Evolutionary conservation across 2,113 vertebrate species (phyloP).

Genomic region (Heterotis niloticus): DNA sequence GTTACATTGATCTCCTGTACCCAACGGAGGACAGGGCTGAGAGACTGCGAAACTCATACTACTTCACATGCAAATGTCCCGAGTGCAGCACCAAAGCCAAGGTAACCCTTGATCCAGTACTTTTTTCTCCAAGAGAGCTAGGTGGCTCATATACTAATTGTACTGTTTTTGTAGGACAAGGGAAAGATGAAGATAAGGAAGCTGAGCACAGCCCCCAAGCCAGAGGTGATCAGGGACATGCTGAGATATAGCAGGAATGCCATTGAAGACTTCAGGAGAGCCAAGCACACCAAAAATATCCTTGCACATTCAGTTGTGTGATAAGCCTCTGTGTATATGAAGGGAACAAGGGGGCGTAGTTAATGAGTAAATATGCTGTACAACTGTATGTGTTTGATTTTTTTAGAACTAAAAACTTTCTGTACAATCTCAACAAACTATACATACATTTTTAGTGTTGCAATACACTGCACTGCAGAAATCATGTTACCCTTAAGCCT

Average conservation of each 20-base stretch:
- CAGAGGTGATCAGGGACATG: conserved; percentile 73
- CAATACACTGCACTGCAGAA: not conserved
- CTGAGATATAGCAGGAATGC: conserved; percentile 78
- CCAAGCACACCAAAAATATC: conserved; percentile 89
- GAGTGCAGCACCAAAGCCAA: conserved; percentile 79
- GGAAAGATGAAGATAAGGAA: conserved; percentile 80
- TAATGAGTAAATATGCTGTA: not conserved
- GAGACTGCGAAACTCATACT: conserved; percentile 79
- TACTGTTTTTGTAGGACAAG: conserved; percentile 69
- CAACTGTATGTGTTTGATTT: not conserved
- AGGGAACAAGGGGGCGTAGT: not conserved
- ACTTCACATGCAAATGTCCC: conserved; percentile 84
- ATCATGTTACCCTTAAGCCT: conserved; percentile 50
- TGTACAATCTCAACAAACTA: too few relatives aligned
- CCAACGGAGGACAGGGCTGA: conserved; percentile 87
- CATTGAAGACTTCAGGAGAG: conserved; percentile 83
- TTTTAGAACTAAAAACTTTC: not conserved
- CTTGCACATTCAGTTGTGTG: conserved; percentile 51
- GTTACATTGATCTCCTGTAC: conserved; percentile 93
- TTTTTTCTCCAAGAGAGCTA: not conserved
- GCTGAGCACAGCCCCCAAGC: conserved; percentile 62
- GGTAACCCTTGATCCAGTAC: conserved; percentile 54
- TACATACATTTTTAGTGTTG: not conserved
- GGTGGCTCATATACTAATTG: too few relatives aligned
- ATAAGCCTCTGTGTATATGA: not conserved